Percentiles rank a stretch among this genome's conserved stretches.
Evolutionary conservation across 2,888 invertebrate genomes (phyloP).

Genomic region (Orthosia gracilis): DNA sequence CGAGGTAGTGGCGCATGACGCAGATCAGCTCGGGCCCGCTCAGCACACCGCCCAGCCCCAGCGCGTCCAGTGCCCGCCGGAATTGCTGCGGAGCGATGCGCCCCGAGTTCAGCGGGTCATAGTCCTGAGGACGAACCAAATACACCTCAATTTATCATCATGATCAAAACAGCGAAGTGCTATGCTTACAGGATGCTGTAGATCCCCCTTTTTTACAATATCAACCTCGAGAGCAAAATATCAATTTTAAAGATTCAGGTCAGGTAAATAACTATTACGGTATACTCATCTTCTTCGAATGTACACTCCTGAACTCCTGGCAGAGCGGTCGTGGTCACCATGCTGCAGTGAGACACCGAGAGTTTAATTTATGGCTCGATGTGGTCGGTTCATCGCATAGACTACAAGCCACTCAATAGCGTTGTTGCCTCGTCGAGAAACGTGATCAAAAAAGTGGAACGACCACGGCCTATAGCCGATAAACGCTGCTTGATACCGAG

Average conservation of each 20-base stretch:
- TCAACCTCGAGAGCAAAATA: background rate
- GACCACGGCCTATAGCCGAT: too few species aligned
- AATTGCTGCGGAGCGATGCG: conserved; percentile 94
- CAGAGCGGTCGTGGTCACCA: too few species aligned
- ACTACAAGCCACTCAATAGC: too few species aligned
- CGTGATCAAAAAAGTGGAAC: too few species aligned
- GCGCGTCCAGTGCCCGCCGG: conserved; percentile 92
- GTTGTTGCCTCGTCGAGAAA: too few species aligned
- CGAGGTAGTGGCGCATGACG: conserved; percentile 93
- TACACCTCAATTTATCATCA: background rate
- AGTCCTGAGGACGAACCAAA: conserved; percentile 88
- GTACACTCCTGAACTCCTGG: too few species aligned
- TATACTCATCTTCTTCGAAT: background rate
- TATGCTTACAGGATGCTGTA: background rate
- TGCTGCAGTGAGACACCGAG: too few species aligned
- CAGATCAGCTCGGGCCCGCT: conserved; percentile 92
- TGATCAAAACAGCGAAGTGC: background rate
- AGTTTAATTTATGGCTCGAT: too few species aligned
- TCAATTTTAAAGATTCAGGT: background rate
- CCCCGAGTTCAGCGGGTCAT: conserved; percentile 93
- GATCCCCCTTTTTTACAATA: background rate
- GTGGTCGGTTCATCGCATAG: too few species aligned
- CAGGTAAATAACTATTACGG: background rate
- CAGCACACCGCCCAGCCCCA: conserved; percentile 92
- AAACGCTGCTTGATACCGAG: too few species aligned